Base-by-base conservation (phyloP, 2,888 invertebrate species). In the Sinodicranocentrus sp. region DNA sequence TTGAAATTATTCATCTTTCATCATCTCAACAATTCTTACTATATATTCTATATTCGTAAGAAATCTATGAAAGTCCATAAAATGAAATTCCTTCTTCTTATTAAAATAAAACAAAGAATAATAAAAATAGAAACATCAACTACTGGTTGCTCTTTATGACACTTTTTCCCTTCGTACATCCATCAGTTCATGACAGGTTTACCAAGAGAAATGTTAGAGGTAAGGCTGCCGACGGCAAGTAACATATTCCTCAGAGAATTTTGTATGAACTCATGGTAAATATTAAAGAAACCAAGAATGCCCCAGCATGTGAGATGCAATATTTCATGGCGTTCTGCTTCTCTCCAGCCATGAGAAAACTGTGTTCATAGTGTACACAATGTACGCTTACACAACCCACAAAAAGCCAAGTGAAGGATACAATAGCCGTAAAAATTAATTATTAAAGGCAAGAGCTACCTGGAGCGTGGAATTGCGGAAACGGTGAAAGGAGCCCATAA, bases 341-440 rank as follows among this genome's bases (percentile, higher is more conserved):
- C 48, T 15, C n/a, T n/a, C n/a, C 15, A 23, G 25, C 25, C 25
- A 57, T 25, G 25, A 23, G 25, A 57, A 57, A 25, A 2, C 48
- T n/a, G 10, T n/a, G 48, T 15, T n/a, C 10, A 8, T 39, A 39
- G 39, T n/a, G 33, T 33, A 33, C 33, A 33, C 33, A 33, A 10
- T 33, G 33, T 23, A 25, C 25, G 10, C 3, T 54, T 54, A 21
- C 54, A 54, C 26, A 17, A 3, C 25, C 44, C 25, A 48, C 61
- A 59, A 23, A 71, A 70, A 52, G 33, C 28, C 19, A 48, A 48
- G 44, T 61, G 48, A 59, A 73, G 57, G 67, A 44, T 68, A 77
- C 67, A 77, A 67, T 57, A 68, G 68, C 59, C 48, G 33, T 68
- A 68, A 68, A 77, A 77, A 77, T 70, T 79, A 79, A 79, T 79